Percentiles rank a stretch among this genome's conserved stretches.
Conservation (phyloP, 2,113 vertebrate genomes). For the Pao palembangensis region DNA sequence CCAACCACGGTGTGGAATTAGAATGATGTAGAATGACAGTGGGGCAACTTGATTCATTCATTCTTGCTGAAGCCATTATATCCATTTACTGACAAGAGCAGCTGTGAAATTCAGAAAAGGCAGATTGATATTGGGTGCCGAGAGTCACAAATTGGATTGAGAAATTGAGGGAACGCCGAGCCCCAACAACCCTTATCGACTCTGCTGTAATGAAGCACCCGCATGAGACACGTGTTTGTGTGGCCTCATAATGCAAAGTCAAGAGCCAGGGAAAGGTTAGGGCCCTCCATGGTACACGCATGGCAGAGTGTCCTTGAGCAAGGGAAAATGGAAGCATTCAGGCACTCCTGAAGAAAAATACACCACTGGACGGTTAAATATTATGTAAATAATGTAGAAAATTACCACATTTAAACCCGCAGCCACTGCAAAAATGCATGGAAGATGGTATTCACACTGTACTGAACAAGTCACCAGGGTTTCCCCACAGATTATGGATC, state of each 20-base stretch:
- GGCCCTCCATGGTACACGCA: neutral
- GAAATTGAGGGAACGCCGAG: slow-evolving; percentile 27
- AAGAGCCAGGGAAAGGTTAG: neutral
- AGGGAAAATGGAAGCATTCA: neutral
- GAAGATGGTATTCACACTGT: no score
- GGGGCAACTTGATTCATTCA: slow-evolving; percentile 27
- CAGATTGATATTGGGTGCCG: slow-evolving; percentile 9
- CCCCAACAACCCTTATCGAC: slow-evolving; percentile 26
- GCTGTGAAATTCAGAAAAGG: slow-evolving; percentile 24
- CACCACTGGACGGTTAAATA: no score
- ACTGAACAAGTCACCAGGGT: no score
- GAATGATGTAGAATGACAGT: slow-evolving; percentile 41
- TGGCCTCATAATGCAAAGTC: neutral
- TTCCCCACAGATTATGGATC: no score
- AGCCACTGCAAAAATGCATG: no score
- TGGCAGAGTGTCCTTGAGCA: slow-evolving; percentile 11
- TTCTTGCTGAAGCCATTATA: slow-evolving; percentile 31
- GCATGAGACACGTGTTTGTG: neutral
- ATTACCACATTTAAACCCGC: no score
- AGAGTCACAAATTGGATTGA: slow-evolving; percentile 43
- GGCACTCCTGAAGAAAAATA: no score
- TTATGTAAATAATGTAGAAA: no score
- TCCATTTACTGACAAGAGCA: slow-evolving; percentile 30
- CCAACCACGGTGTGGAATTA: slow-evolving; percentile 48
- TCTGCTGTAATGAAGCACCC: slow-evolving; percentile 18